Evolutionary conservation across 2,888 invertebrate species (phyloP), one percentile per base, ranked within the genome.

Genomic region (Morpho helenor): DNA sequence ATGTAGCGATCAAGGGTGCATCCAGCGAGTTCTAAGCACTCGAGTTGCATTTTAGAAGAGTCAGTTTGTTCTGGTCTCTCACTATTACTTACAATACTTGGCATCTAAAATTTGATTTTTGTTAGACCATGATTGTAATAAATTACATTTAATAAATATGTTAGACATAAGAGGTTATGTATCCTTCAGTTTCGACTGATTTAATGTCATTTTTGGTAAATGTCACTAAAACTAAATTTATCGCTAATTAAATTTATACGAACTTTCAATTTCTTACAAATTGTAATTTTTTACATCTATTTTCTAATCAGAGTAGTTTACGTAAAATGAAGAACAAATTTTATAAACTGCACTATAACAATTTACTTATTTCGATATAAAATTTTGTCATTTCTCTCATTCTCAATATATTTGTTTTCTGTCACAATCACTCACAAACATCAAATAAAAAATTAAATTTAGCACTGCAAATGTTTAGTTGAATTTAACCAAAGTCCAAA

Each of bases 1-100:
- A 95, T 92, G 69, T 95, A 94, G 82, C 93, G 94, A 78, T 97
- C 97, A 45, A 97, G 88, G 84, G 95, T 94, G 77, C 94, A 94
- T 46, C 96, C 96, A 52, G 96, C 96, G 69, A 94, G 87, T 82
- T 96, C 96, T 69, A 96, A 86, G 56, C 93, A 92, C 72, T 95
- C 95, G 47, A 90, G 77, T 74, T 92, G 92, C 87, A 91, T 89
- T 73, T 87, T 91, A 57, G 75, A 77, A 67, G 77, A 76, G 67
- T 88, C 84, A 62, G 77, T 73, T 52, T 67, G 66, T 61, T 76
- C 77, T 59, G 79, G 68, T 66, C 71, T 69, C 62, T 86, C 84
- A 66, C 82, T 75, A 76, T 74, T 78, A 69, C 72, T 81, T 70
- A 79, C 72, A 63, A 80, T 73, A 75, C 82, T 85, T 60, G 87